Conservation (phyloP, 2,797 vertebrate genomes). For the Rachycentron canadum region DNA sequence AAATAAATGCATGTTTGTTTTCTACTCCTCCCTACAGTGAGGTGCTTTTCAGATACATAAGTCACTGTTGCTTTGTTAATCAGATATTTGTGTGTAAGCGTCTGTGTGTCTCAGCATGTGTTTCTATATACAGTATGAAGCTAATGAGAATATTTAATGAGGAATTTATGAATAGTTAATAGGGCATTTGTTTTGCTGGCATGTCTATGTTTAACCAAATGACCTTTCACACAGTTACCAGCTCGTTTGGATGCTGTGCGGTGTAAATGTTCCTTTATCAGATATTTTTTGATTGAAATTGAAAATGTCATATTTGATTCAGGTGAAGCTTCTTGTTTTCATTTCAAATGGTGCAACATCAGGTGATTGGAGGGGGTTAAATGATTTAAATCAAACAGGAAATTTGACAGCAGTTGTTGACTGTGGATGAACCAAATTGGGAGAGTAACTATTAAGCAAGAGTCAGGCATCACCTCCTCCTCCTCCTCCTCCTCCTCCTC, state of each 20-base stretch:
- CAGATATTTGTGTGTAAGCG: constrained; percentile 18
- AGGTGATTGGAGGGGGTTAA: constrained; percentile 41
- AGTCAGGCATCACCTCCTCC: not conserved
- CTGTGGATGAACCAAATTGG: constrained; percentile 41
- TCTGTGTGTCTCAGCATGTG: constrained; percentile 21
- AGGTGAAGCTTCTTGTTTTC: constrained; percentile 45
- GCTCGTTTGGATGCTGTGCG: constrained; percentile 27
- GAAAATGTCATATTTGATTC: constrained; percentile 49
- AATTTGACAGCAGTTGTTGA: constrained; percentile 39
- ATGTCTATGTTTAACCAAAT: constrained; percentile 22
- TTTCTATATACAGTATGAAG: constrained; percentile 15
- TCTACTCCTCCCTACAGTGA: not conserved
- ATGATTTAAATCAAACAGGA: constrained; percentile 42
- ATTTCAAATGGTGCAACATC: constrained; percentile 27
- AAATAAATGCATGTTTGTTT: constrained; percentile 21
- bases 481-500: not conserved
- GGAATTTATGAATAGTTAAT: constrained; percentile 45
- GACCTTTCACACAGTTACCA: constrained; percentile 13
- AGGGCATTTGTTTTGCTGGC: constrained; percentile 26
- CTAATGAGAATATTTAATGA: constrained; percentile 36
- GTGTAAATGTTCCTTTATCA: constrained; percentile 23
- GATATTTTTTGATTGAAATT: constrained; percentile 37
- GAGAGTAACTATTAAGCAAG: constrained; percentile 48
- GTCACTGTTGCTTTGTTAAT: constrained; percentile 26
- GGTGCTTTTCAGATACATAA: constrained; percentile 23